Percentiles rank a stretch among this genome's conserved stretches.
Conservation (phyloP, 2,113 vertebrate species). For the Sorex fumeus region DNA sequence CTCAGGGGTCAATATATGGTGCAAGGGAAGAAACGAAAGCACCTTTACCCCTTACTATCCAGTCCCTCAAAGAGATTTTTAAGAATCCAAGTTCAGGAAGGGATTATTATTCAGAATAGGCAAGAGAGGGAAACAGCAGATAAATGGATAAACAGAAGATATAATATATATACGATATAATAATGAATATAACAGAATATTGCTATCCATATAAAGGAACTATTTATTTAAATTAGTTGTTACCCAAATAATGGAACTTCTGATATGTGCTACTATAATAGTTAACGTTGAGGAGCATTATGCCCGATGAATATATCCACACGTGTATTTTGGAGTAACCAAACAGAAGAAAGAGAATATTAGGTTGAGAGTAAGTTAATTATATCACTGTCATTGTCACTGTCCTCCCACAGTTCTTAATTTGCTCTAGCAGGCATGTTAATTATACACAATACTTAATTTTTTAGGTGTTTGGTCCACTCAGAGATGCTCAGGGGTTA, state of each 20-base stretch:
- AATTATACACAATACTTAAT: background rate
- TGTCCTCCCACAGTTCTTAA: no score
- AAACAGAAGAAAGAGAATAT: background rate
- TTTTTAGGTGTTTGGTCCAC: no score
- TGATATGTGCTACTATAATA: background rate
- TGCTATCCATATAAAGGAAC: background rate
- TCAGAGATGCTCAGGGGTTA: no score
- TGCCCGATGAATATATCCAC: background rate
- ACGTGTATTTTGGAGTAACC: background rate
- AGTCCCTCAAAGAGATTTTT: no score
- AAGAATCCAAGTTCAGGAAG: background rate
- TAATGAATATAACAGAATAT: background rate
- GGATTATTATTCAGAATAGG: background rate
- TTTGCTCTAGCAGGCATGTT: no score
- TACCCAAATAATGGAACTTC: background rate
- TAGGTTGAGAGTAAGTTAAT: background rate
- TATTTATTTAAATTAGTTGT: no score
- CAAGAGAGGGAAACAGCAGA: background rate
- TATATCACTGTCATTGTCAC: no score
- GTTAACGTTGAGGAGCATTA: background rate
- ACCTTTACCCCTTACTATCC: no score
- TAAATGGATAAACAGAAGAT: background rate
- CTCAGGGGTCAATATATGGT: no score
- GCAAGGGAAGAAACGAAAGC: no score
- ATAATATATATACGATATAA: background rate